Percentiles rank a stretch among this genome's conserved stretches.
Evolutionary conservation across 2,113 vertebrate genomes (phyloP).

Genomic region (Struthidea cinerea): DNA sequence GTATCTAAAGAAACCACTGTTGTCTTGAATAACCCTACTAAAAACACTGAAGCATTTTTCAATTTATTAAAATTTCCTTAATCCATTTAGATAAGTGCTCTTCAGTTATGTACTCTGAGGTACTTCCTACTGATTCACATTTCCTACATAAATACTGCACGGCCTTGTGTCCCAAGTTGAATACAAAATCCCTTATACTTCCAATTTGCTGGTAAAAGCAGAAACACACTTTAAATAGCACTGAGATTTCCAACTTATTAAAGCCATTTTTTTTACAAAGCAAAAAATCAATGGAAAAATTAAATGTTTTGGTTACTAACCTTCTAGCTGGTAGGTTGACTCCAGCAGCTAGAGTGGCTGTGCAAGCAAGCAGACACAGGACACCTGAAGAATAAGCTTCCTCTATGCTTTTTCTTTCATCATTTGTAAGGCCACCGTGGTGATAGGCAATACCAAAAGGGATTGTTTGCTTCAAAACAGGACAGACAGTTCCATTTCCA

Average conservation of each 20-base stretch:
- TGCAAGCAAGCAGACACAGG: constrained; percentile 91
- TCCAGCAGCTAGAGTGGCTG: constrained; percentile 93
- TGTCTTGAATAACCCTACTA: not conserved
- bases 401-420: constrained; percentile 88
- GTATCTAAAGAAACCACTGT: not conserved
- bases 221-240: not conserved
- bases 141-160: not conserved
- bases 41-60: not conserved
- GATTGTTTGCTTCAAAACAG: constrained; percentile 81
- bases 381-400: constrained; percentile 86
- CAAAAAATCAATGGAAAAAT: not conserved
- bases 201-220: not conserved
- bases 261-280: not conserved
- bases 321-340: constrained; percentile 94
- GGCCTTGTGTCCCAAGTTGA: not conserved
- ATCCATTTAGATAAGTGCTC: not conserved
- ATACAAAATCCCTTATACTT: not conserved
- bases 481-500: constrained; percentile 81
- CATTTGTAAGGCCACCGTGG: constrained; percentile 88
- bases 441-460: constrained; percentile 94
- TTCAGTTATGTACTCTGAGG: not conserved
- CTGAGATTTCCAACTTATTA: not conserved
- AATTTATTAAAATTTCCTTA: not conserved
- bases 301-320: constrained; percentile 51
- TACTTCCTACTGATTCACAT: not conserved